These are phyloP conservation scores for Eurois occulta DNA, from an alignment of 2,888 invertebrate genomes.

Conservation along the genomic window DNA sequence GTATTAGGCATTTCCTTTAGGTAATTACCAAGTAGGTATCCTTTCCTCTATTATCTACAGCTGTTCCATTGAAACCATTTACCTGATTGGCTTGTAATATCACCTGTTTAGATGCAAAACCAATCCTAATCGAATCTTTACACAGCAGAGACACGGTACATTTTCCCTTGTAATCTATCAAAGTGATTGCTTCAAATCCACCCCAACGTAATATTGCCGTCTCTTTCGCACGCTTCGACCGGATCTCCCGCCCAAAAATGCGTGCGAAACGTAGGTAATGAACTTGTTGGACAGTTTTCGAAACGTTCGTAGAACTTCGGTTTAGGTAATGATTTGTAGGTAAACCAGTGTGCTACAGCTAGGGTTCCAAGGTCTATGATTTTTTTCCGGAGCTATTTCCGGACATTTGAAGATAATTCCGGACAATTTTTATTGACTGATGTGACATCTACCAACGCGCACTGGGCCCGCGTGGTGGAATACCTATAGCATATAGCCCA, in stretches of 20 bases:
- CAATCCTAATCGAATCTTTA: constrained; percentile 53
- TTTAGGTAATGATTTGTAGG: not conserved
- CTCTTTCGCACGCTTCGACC: constrained; percentile 58
- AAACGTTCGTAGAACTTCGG: not conserved
- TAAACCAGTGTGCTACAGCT: not conserved
- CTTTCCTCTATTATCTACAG: constrained; percentile 22
- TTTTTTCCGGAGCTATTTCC: not conserved
- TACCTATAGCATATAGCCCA: too few species aligned
- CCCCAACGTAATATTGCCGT: constrained; percentile 48
- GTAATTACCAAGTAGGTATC: constrained; percentile 24
- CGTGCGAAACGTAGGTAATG: constrained; percentile 22
- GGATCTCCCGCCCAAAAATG: constrained; percentile 57
- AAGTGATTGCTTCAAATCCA: constrained; percentile 59
- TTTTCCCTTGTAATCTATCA: constrained; percentile 51
- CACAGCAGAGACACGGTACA: constrained; percentile 34
- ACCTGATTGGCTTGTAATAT: constrained; percentile 57
- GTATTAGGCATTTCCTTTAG: constrained; percentile 15
- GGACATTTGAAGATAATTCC: too few species aligned
- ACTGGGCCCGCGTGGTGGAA: too few species aligned
- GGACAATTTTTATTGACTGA: too few species aligned
- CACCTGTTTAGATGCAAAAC: constrained; percentile 37
- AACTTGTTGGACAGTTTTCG: constrained; percentile 12
- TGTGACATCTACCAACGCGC: too few species aligned
- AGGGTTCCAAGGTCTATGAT: too few species aligned
- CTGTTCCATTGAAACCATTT: constrained; percentile 49